Conservation (phyloP, 2,113 vertebrate genomes). For the Gulo gulo region DNA sequence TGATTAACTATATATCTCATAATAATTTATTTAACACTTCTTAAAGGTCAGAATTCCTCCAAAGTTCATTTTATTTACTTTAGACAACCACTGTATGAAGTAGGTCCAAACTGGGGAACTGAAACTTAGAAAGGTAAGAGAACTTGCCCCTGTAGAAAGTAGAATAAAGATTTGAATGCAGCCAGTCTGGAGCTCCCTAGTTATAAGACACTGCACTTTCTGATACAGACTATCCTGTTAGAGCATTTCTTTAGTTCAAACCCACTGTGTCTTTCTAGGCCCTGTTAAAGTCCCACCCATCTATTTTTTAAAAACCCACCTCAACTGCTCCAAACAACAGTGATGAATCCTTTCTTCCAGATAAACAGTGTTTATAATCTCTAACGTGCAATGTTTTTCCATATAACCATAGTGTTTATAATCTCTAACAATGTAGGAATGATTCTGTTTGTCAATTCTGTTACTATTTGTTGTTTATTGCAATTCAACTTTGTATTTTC, state of each 20-base stretch:
- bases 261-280: not conserved
- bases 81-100: not conserved
- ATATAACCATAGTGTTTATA: not conserved
- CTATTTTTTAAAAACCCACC: not conserved
- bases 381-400: not conserved
- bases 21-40: not conserved
- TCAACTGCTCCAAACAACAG: not conserved
- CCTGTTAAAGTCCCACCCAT: not conserved
- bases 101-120: not conserved
- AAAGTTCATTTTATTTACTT: not conserved
- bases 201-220: not conserved
- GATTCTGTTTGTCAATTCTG: not conserved
- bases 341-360: not conserved
- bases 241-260: not conserved
- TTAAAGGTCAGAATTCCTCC: not conserved
- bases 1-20: not conserved
- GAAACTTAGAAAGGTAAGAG: not conserved
- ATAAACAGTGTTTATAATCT: not conserved
- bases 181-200: fast-evolving
- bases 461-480: not conserved
- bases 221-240: not conserved
- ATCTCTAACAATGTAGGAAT: not conserved
- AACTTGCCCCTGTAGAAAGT: not conserved
- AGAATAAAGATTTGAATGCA: not conserved
- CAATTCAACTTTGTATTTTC: not conserved